These are phyloP conservation scores for Marcusenius ussheri DNA, from an alignment of 2,113 vertebrate species.

Conservation along the genomic window DNA sequence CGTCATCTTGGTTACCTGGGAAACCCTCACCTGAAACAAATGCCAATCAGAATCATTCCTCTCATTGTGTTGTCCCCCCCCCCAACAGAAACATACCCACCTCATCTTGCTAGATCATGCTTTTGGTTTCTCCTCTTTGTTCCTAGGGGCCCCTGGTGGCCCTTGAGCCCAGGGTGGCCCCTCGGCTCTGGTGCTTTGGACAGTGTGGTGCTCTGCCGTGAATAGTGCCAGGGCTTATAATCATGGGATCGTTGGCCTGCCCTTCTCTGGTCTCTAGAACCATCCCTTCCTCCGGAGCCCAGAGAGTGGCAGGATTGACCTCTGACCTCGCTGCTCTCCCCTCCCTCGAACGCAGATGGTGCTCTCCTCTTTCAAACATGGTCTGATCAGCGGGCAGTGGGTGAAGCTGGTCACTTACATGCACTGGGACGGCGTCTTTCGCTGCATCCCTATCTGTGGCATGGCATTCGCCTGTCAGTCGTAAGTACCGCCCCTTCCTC, in stretches of 20 bases:
- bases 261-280: conserved; percentile 25
- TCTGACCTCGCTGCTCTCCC: conserved; percentile 39
- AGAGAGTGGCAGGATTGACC: conserved; percentile 25
- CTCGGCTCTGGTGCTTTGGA: background rate
- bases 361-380: conserved; percentile 89
- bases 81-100: background rate
- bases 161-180: background rate
- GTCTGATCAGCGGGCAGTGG: conserved; percentile 85
- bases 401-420: conserved; percentile 72
- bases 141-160: conserved; percentile 21
- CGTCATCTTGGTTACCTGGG: background rate
- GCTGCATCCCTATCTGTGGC: conserved; percentile 96
- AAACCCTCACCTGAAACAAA: background rate
- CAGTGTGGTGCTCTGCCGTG: background rate
- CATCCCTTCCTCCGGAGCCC: background rate
- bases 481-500: conserved; percentile 70
- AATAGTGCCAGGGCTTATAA: background rate
- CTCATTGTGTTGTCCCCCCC: background rate
- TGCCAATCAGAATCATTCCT: background rate
- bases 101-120: background rate
- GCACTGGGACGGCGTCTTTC: conserved; percentile 93
- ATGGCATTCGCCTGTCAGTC: conserved; percentile 99
- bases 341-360: conserved; percentile 68
- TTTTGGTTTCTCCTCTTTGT: background rate
- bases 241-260: background rate